Conservation (phyloP, 2,888 invertebrate genomes). For the Colletes collaris region DNA sequence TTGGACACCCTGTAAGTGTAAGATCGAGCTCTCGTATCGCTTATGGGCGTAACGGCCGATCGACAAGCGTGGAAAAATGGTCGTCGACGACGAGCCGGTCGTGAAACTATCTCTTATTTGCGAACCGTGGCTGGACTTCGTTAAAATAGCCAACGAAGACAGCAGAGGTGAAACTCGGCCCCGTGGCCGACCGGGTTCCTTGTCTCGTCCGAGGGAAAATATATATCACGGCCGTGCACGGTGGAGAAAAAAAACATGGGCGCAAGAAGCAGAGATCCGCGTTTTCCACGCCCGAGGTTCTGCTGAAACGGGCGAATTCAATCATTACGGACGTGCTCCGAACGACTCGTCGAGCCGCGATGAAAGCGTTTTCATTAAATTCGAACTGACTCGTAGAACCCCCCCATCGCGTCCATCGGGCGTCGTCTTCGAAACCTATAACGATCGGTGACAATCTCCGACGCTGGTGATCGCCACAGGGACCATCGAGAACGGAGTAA, state of each 20-base stretch:
- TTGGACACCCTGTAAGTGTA: slow-evolving; percentile 30
- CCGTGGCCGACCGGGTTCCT: slow-evolving; percentile 37
- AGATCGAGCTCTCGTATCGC: slow-evolving; percentile 57
- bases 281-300: slow-evolving; percentile 69
- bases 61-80: slow-evolving; percentile 66
- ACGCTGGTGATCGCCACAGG: no score
- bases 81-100: slow-evolving; percentile 65
- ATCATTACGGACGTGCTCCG: slow-evolving; percentile 55
- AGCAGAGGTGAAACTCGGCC: slow-evolving; percentile 63
- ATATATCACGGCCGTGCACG: slow-evolving; percentile 5
- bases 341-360: slow-evolving; percentile 31
- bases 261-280: slow-evolving; percentile 60
- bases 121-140: slow-evolving; percentile 56
- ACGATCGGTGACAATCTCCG: not conserved
- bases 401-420: not conserved
- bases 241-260: slow-evolving; percentile 19
- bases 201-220: slow-evolving; percentile 8
- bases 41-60: slow-evolving; percentile 62
- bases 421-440: slow-evolving; percentile 8
- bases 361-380: slow-evolving; percentile 62
- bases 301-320: slow-evolving; percentile 63
- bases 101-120: slow-evolving; percentile 69
- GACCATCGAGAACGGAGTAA: no score
- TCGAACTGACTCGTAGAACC: slow-evolving; percentile 28
- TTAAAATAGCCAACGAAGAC: slow-evolving; percentile 62